phyloP scores from a whole-genome alignment of 2,113 vertebrate genomes.

The Tichodroma muraria region DNA sequence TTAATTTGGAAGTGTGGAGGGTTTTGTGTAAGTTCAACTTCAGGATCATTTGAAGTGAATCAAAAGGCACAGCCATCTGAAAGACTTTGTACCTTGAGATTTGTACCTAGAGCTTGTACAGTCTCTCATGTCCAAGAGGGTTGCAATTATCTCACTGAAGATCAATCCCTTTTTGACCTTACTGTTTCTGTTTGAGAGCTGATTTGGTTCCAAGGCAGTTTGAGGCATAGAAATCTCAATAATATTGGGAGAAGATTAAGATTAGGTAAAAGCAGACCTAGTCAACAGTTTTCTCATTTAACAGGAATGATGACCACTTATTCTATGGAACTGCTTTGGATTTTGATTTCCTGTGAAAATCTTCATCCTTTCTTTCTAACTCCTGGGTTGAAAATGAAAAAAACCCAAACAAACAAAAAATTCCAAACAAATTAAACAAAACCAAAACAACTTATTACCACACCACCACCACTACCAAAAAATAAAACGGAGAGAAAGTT shows the following conservation, averaged over 20 bases:
- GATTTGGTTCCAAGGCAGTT: not conserved
- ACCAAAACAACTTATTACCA: not conserved
- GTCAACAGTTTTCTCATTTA: not conserved
- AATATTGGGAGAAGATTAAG: not conserved
- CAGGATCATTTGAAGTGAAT: not conserved
- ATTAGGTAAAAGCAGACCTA: not conserved
- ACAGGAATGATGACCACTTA: not conserved
- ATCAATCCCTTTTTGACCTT: not conserved
- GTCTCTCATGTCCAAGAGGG: not conserved
- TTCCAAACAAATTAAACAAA: not conserved
- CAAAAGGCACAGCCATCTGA: not conserved
- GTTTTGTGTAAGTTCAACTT: not conserved
- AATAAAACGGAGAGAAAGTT: not conserved
- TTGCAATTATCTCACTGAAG: not conserved
- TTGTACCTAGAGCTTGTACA: not conserved
- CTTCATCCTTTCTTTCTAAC: not conserved
- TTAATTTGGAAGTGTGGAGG: not conserved
- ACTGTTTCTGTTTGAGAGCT: not conserved
- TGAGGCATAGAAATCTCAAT: not conserved
- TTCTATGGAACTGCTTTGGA: not conserved
- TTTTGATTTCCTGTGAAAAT: not conserved
- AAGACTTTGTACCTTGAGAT: not conserved
- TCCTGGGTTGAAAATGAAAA: not conserved
- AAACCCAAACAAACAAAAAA: not conserved
- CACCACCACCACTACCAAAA: not conserved